Conservation (phyloP, 2,113 vertebrate genomes). For the Hemicordylus capensis region DNA sequence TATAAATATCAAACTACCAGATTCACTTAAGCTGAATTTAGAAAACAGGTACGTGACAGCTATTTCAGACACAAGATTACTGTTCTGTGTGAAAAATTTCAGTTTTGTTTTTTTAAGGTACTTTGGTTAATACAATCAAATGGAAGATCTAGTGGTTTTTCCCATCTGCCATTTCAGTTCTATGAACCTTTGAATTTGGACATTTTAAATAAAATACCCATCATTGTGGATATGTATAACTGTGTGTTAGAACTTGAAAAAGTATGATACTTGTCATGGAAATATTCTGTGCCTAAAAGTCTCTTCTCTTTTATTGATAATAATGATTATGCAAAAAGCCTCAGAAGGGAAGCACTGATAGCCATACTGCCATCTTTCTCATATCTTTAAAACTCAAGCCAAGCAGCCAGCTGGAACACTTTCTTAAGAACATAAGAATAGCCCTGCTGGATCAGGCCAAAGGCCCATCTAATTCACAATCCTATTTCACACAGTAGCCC, state of each 20-base stretch:
- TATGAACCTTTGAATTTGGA: constrained; percentile 26
- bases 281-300: background rate
- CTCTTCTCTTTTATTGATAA: background rate
- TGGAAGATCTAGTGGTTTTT: constrained; percentile 19
- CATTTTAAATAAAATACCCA: constrained; percentile 20
- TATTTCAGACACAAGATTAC: background rate
- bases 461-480: no score
- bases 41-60: background rate
- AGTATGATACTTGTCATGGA: background rate
- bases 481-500: no score
- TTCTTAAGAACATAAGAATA: no score
- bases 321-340: background rate
- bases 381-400: background rate
- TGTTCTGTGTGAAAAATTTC: constrained; percentile 1
- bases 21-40: constrained; percentile 17
- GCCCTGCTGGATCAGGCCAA: no score
- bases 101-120: constrained; percentile 32
- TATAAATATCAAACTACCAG: background rate
- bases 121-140: constrained; percentile 16
- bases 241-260: background rate
- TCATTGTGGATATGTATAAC: background rate
- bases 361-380: background rate
- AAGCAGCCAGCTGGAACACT: background rate
- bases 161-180: constrained; percentile 25
- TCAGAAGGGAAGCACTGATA: background rate